Evolutionary conservation across 1,140 invertebrate genomes (phyloP).

Genomic region (Cydia fagiglandana): DNA sequence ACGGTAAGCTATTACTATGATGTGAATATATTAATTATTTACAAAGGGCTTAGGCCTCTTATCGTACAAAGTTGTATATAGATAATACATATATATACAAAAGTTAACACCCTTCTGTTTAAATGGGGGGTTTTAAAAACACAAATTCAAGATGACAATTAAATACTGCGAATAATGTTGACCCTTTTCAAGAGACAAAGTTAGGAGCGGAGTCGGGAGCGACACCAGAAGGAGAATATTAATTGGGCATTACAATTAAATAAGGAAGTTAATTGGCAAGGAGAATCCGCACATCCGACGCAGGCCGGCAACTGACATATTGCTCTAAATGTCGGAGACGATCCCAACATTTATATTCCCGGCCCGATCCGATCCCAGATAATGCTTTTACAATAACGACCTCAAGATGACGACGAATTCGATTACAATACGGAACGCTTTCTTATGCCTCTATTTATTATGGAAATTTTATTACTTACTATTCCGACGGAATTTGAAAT

Average conservation of each 20-base stretch:
- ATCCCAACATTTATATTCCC: slow-evolving; percentile 68
- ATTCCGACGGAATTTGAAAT: slow-evolving; percentile 37
- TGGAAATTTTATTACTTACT: slow-evolving; percentile 43
- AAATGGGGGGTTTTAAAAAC: not conserved
- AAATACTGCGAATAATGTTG: not conserved
- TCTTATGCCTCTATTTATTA: slow-evolving; percentile 49
- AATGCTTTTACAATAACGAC: slow-evolving; percentile 72
- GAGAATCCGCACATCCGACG: slow-evolving; percentile 33
- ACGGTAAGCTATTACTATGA: no score
- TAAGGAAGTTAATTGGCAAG: slow-evolving; percentile 29
- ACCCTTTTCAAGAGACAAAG: slow-evolving; percentile 7
- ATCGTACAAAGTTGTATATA: no score
- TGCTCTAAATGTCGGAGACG: slow-evolving; percentile 52
- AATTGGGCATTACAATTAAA: slow-evolving; percentile 28
- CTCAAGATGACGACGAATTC: slow-evolving; percentile 59
- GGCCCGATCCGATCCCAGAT: slow-evolving; percentile 61
- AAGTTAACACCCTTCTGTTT: not conserved
- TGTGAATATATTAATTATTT: no score
- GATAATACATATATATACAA: not conserved
- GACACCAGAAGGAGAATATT: slow-evolving; percentile 15
- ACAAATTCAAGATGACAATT: not conserved
- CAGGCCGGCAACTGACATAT: slow-evolving; percentile 60
- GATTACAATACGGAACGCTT: slow-evolving; percentile 54
- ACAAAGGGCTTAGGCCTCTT: no score
- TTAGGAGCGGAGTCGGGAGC: not conserved